These are phyloP conservation scores for Ostrea edulis DNA, from an alignment of 1,140 invertebrate species.

Conservation along the genomic window DNA sequence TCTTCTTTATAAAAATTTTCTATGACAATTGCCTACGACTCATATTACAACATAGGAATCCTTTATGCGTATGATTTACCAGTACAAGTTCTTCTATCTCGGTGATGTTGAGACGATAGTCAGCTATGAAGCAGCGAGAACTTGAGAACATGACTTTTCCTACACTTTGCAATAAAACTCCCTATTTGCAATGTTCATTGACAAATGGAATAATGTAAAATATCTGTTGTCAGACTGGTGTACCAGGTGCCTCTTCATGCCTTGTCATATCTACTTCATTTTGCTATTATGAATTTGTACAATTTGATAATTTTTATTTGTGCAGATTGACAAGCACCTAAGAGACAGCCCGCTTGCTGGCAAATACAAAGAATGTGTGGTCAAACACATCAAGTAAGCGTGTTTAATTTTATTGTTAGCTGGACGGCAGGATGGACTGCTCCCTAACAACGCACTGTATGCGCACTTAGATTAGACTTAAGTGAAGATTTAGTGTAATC, in stretches of 20 bases:
- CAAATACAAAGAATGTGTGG: slow-evolving; percentile 45
- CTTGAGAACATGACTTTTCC: not conserved
- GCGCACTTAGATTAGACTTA: no score
- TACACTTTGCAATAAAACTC: not conserved
- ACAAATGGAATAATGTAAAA: slow-evolving; percentile 12
- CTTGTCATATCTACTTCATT: not conserved
- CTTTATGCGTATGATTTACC: no score
- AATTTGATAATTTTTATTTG: slow-evolving; percentile 2
- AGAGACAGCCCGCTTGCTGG: slow-evolving; percentile 1
- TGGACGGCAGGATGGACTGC: not conserved
- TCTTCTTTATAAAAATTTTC: no score
- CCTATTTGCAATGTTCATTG: not conserved
- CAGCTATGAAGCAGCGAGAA: not conserved
- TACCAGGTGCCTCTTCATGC: not conserved
- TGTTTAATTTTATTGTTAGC: no score
- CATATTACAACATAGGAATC: no score
- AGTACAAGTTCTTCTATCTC: no score
- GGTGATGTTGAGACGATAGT: not conserved
- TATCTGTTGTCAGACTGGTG: not conserved
- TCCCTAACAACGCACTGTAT: no score
- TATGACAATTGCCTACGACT: no score
- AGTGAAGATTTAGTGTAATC: no score
- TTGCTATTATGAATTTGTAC: slow-evolving; percentile 1
- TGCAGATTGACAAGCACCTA: slow-evolving; percentile 50
- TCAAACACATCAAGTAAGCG: slow-evolving; percentile 52